Percentiles rank a stretch among this genome's conserved stretches.
phyloP scores from a whole-genome alignment of 92 coral and sea anemone genomes.

The Micromussa lordhowensis region DNA sequence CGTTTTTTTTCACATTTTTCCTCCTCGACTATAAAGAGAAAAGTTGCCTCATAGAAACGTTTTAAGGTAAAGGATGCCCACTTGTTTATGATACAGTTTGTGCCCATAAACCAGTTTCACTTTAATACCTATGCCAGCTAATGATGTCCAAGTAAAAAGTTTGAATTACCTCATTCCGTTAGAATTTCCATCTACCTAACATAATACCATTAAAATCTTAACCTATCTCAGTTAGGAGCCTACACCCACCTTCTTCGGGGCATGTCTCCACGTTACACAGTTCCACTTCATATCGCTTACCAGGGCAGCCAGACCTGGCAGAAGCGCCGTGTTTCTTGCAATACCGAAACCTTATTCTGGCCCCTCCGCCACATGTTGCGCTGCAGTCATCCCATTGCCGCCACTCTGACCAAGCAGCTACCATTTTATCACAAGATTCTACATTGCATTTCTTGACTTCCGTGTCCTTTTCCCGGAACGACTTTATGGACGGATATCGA shows the following conservation, averaged over 20 bases:
- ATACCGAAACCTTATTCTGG: constrained; percentile 72
- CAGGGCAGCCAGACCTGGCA: constrained; percentile 61
- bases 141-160: not conserved
- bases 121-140: too few relatives aligned
- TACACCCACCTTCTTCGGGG: constrained; percentile 45
- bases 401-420: constrained; percentile 78
- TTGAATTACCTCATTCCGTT: not conserved
- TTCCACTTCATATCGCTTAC: constrained; percentile 67
- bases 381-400: constrained; percentile 78
- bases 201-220: not conserved
- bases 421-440: constrained; percentile 63
- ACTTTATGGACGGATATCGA: constrained; percentile 48
- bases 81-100: too few relatives aligned
- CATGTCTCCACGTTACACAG: constrained; percentile 60
- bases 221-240: not conserved
- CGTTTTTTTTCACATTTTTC: too few relatives aligned
- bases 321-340: constrained; percentile 52
- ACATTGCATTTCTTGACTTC: constrained; percentile 65
- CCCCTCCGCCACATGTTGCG: constrained; percentile 85
- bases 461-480: constrained; percentile 57
- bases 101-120: too few relatives aligned
- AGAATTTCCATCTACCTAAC: not conserved
- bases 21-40: too few relatives aligned
- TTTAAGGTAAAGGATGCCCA: too few relatives aligned
- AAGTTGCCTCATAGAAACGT: too few relatives aligned